Percentiles rank a stretch among this genome's conserved stretches.
These are phyloP conservation scores for Synanthedon vespiformis DNA, from an alignment of 2,888 invertebrate species.

Conservation along the genomic window DNA sequence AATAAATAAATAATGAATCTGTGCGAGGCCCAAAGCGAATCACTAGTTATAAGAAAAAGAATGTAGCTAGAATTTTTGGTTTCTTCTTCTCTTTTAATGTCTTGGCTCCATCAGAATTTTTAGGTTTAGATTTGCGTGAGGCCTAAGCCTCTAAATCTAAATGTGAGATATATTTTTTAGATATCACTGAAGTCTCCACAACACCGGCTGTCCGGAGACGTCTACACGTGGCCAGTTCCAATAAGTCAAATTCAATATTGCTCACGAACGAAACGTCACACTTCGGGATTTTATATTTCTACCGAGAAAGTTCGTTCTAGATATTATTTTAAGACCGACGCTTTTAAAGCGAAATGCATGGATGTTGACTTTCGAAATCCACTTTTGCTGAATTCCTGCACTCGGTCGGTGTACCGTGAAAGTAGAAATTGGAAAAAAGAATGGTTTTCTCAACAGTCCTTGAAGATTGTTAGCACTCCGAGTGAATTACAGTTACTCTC, in stretches of 20 bases:
- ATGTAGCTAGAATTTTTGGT: too few relatives aligned
- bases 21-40: too few relatives aligned
- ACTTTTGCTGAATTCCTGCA: slow-evolving; percentile 1
- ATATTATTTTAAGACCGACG: slow-evolving; percentile 2
- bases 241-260: slow-evolving; percentile 65
- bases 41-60: too few relatives aligned
- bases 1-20: too few relatives aligned
- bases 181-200: slow-evolving; percentile 7
- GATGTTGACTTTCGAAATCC: slow-evolving; percentile 8
- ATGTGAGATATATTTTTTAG: too few relatives aligned
- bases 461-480: too few relatives aligned
- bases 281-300: slow-evolving; percentile 35
- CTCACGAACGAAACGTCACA: slow-evolving; percentile 51
- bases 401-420: not conserved
- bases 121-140: too few relatives aligned
- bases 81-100: too few relatives aligned
- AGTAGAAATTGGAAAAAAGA: slow-evolving; percentile 1
- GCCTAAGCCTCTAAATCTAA: too few relatives aligned
- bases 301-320: slow-evolving; percentile 8
- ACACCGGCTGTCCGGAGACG: slow-evolving; percentile 6
- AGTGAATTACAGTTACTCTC: too few relatives aligned
- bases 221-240: slow-evolving; percentile 30
- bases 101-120: too few relatives aligned
- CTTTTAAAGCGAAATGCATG: slow-evolving; percentile 14
- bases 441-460: not conserved